phyloP scores from a whole-genome alignment of 2,797 vertebrate genomes.

The Trichosurus vulpecula region DNA sequence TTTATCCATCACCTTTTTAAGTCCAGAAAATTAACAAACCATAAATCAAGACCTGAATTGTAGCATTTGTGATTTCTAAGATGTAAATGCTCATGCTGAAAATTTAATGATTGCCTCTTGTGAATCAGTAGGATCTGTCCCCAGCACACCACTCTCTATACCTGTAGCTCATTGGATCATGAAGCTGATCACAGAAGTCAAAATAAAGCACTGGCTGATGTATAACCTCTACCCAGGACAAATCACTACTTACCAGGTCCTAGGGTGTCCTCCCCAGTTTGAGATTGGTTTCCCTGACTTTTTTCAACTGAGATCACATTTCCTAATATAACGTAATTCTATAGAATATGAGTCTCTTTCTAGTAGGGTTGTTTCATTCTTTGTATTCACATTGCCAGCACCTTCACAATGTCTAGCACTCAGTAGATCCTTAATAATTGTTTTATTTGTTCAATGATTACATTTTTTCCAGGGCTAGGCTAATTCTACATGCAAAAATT shows the following conservation, averaged over 20 bases:
- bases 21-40: not conserved
- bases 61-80: not conserved
- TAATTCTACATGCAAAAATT: not conserved
- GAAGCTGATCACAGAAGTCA: not conserved
- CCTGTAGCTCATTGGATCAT: not conserved
- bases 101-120: not conserved
- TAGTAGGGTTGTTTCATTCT: not conserved
- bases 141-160: not conserved
- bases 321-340: not conserved
- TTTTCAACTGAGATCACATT: not conserved
- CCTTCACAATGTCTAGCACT: not conserved
- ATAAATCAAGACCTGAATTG: not conserved
- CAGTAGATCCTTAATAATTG: not conserved
- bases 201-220: not conserved
- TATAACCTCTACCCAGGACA: not conserved
- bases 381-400: not conserved
- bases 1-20: not conserved
- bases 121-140: not conserved
- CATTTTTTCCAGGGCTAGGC: not conserved
- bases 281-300: not conserved
- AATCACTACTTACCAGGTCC: not conserved
- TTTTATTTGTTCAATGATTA: not conserved
- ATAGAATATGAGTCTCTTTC: not conserved
- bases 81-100: not conserved
- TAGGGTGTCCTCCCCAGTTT: rapidly evolving